Evolutionary conservation across 2,888 invertebrate genomes (phyloP).

Genomic region (Corythucha ciliata): DNA sequence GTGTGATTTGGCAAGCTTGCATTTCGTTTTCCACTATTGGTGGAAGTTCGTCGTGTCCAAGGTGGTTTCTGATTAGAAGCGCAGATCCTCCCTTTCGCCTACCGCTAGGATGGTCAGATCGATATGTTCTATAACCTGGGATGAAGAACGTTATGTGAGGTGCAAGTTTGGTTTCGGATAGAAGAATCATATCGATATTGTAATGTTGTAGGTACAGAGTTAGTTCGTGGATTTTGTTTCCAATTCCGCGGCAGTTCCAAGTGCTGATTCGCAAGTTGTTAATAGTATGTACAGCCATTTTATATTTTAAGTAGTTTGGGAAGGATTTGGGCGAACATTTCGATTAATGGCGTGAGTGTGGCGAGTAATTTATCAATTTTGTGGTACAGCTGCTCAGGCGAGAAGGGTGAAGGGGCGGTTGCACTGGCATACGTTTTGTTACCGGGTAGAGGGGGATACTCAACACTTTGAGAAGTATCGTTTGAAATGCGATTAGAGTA

Average conservation of each 20-base stretch:
- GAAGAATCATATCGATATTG: neutral
- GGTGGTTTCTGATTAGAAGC: constrained; percentile 1
- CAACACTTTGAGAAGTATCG: neutral
- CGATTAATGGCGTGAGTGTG: constrained; percentile 4
- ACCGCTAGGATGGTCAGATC: constrained; percentile 6
- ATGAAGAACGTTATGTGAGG: constrained; percentile 2
- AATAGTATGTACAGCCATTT: neutral
- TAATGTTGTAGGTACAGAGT: neutral
- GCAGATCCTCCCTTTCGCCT: constrained; percentile 9
- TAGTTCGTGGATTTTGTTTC: neutral
- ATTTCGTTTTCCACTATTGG: constrained; percentile 6
- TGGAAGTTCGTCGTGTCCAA: constrained; percentile 11
- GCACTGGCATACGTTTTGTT: constrained; percentile 7
- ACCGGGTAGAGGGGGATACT: neutral
- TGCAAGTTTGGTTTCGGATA: constrained; percentile 4
- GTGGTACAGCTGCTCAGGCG: constrained; percentile 1
- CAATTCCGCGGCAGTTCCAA: constrained; percentile 3
- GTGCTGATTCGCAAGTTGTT: constrained; percentile 6
- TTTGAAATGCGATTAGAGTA: neutral
- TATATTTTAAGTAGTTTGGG: constrained; percentile 10
- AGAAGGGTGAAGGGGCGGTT: constrained; percentile 6
- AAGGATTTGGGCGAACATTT: constrained; percentile 8
- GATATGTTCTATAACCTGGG: neutral
- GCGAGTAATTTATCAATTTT: constrained; percentile 14
- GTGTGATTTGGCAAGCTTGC: constrained; percentile 3